Conservation (phyloP, 2,888 invertebrate genomes). For the Lasiommata megera region DNA sequence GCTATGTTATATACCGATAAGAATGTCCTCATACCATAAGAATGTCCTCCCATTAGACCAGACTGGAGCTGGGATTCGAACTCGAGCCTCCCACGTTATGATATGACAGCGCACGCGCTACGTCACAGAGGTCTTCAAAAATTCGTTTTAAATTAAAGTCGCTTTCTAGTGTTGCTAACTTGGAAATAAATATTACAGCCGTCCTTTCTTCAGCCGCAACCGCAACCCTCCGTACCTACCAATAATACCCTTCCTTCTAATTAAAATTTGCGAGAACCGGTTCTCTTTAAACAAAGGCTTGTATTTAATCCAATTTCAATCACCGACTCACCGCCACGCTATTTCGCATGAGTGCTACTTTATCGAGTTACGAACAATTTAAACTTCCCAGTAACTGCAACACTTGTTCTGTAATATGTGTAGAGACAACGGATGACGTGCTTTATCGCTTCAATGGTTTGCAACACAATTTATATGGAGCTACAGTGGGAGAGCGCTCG, state of each 20-base stretch:
- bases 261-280: conserved; percentile 5
- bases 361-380: conserved; percentile 27
- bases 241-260: background rate
- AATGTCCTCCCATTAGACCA: too few species aligned
- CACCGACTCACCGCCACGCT: conserved; percentile 10
- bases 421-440: conserved; percentile 17
- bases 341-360: conserved; percentile 23
- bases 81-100: too few species aligned
- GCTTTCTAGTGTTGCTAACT: background rate
- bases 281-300: conserved; percentile 13
- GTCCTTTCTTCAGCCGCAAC: background rate
- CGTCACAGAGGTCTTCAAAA: too few species aligned
- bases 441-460: conserved; percentile 11
- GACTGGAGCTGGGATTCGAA: too few species aligned
- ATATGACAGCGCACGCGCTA: too few species aligned
- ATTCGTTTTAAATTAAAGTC: background rate
- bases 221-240: background rate
- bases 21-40: too few species aligned
- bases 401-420: background rate
- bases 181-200: background rate
- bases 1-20: too few species aligned
- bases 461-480: background rate
- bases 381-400: conserved; percentile 1
- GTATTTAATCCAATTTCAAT: conserved; percentile 21
- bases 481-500: background rate